Percentiles rank a stretch among this genome's conserved stretches.
phyloP scores from a whole-genome alignment of 2,888 invertebrate species.

The Endomychus coccineus region DNA sequence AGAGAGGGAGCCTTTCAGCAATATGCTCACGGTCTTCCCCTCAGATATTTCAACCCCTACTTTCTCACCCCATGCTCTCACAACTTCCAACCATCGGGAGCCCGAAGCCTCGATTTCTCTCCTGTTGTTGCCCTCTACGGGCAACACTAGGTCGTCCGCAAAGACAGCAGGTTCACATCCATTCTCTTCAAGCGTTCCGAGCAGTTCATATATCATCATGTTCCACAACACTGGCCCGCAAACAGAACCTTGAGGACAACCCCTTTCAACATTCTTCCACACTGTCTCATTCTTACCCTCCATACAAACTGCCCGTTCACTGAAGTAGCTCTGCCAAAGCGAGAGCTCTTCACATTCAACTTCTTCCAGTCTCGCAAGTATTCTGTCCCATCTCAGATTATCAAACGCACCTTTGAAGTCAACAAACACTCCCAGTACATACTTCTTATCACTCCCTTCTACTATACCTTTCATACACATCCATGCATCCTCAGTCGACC shows the following conservation, averaged over 20 bases:
- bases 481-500: conserved; percentile 15
- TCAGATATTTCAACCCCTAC: too few relatives aligned
- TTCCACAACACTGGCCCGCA: conserved; percentile 1
- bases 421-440: conserved; percentile 13
- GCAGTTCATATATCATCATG: neutral
- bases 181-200: neutral
- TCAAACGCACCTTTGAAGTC: conserved; percentile 16
- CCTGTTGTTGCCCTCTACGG: neutral
- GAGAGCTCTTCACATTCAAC: conserved; percentile 5
- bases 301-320: too few relatives aligned
- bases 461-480: neutral
- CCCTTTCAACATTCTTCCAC: neutral
- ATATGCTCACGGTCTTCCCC: too few relatives aligned
- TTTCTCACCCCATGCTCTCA: too few relatives aligned
- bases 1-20: too few relatives aligned
- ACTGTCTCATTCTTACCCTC: too few relatives aligned
- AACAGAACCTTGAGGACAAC: too few relatives aligned
- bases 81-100: too few relatives aligned
- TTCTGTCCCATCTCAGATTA: conserved; percentile 7
- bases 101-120: too few relatives aligned
- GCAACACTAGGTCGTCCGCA: conserved; percentile 1
- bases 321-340: conserved; percentile 8
- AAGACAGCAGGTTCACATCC: neutral
- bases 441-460: neutral
- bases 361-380: conserved; percentile 1